A percentile compares a stretch with the other conserved stretches of the same genome.
phyloP scores from a whole-genome alignment of 2,113 vertebrate genomes.

The Nothobranchius kuhntae region DNA sequence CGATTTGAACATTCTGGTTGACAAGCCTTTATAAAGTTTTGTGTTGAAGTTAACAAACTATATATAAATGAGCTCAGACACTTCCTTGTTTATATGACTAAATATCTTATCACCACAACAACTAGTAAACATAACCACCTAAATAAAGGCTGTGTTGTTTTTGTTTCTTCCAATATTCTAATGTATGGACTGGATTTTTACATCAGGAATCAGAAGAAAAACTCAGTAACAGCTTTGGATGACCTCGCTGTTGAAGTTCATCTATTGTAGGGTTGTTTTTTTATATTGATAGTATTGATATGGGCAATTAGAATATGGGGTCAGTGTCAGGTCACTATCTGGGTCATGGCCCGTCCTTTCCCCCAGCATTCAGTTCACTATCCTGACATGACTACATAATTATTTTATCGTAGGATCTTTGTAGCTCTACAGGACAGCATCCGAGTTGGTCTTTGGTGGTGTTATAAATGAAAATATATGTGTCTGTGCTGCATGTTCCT shows the following conservation, averaged over 20 bases:
- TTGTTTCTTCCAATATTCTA: too few relatives aligned
- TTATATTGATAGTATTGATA: slow-evolving; percentile 51
- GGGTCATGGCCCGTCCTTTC: slow-evolving; percentile 4
- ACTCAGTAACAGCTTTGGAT: neutral
- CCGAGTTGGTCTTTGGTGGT: neutral
- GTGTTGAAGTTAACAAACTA: too few relatives aligned
- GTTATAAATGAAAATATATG: slow-evolving; percentile 17
- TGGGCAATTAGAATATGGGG: slow-evolving; percentile 37
- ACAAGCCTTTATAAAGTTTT: too few relatives aligned
- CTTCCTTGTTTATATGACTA: too few relatives aligned
- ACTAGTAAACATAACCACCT: too few relatives aligned
- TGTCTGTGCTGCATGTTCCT: slow-evolving; percentile 56
- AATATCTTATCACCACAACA: too few relatives aligned
- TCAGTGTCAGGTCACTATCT: slow-evolving; percentile 46
- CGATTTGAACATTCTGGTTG: too few relatives aligned
- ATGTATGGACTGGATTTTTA: neutral
- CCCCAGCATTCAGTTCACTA: neutral
- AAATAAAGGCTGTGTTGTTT: too few relatives aligned
- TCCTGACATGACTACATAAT: neutral
- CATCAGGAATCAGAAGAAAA: neutral
- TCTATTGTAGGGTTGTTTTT: slow-evolving; percentile 13
- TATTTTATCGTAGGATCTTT: neutral
- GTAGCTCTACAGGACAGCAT: slow-evolving; percentile 2
- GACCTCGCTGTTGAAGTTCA: slow-evolving; percentile 3
- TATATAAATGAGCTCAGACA: too few relatives aligned